Base-by-base conservation (phyloP, 2,797 vertebrate genomes). In the Aphelocoma californica region DNA sequence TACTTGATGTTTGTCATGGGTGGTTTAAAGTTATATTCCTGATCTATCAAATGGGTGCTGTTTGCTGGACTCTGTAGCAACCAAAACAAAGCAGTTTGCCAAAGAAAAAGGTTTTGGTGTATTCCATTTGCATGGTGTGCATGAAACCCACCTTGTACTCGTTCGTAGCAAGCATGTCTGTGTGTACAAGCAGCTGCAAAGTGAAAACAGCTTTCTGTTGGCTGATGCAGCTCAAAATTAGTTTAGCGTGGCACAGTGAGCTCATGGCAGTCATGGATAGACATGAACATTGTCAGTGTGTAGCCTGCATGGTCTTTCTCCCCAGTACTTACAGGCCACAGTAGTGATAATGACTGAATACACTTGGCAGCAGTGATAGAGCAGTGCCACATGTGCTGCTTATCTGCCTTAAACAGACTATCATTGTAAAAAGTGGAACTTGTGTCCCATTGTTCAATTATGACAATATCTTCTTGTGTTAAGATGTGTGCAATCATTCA, bases 341-440 rank as follows among this genome's bases (percentile, higher is more conserved):
- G 24, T 4, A 69, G 44, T 54, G 47, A 29, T 34, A 86, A 69
- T 16, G 71, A 65, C 72, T 86, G 65, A 57, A 74, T 65, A 26
- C 24, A 14, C 78, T 92, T 91, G 86, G 79, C 82, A 85, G 74
- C 29, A 21, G 44, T 56, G 81, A 85, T 56, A 65, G 87, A 92
- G 40, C 60, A 65, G 29, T 61, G 79, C 81, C n/a, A 81, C 44
- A 20, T 61, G 47, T 17, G 20, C 69, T 80, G 61, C 95, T 96
- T 94, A 89, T 94, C 81, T 91, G 65, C 36, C 65, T 80, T 75
- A 50, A 81, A 47, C 86, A 91, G 86, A 34, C 88, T 78, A 19
- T 81, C 32, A 28, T 8, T 16, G 8, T 81, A 81, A 89, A 85
- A 90, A 67, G 72, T 87, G 50, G 78, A 87, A 82, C 75, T 97